phyloP scores from a whole-genome alignment of 2,888 invertebrate genomes.

The Chesias legatella region DNA sequence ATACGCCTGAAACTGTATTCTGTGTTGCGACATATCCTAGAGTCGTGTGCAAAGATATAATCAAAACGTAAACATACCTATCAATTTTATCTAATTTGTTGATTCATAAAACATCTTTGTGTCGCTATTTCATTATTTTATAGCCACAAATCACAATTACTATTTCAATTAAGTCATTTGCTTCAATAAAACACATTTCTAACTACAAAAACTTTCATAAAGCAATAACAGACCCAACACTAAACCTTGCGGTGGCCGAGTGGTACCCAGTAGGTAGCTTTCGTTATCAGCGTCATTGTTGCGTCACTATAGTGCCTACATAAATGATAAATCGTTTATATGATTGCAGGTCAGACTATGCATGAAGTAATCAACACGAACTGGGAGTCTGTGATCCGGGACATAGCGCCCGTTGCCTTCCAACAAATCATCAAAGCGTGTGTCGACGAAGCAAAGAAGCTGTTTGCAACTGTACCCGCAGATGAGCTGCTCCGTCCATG shows the following conservation, averaged over 20 bases:
- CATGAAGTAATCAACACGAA: constrained; percentile 66
- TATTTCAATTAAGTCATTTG: too few species aligned
- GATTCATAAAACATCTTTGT: too few species aligned
- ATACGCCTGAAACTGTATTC: too few species aligned
- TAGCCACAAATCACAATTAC: too few species aligned
- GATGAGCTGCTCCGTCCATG: constrained; percentile 50
- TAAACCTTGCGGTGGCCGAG: constrained; percentile 1
- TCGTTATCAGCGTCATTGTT: neutral
- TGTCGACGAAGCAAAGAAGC: constrained; percentile 66
- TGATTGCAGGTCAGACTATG: constrained; percentile 56
- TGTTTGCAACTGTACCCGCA: constrained; percentile 63
- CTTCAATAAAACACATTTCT: neutral
- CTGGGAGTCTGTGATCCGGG: constrained; percentile 74
- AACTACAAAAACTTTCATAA: neutral
- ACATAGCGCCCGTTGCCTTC: constrained; percentile 70
- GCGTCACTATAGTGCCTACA: neutral
- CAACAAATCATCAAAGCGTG: constrained; percentile 69
- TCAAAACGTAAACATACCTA: too few species aligned
- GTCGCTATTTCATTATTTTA: too few species aligned
- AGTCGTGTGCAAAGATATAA: too few species aligned
- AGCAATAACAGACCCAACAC: neutral
- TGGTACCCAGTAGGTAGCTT: too few species aligned
- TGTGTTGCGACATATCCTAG: too few species aligned
- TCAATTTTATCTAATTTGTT: too few species aligned
- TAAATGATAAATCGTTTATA: neutral